Base-by-base conservation (phyloP, 2,113 vertebrate species). In the Cheilinus undulatus region DNA sequence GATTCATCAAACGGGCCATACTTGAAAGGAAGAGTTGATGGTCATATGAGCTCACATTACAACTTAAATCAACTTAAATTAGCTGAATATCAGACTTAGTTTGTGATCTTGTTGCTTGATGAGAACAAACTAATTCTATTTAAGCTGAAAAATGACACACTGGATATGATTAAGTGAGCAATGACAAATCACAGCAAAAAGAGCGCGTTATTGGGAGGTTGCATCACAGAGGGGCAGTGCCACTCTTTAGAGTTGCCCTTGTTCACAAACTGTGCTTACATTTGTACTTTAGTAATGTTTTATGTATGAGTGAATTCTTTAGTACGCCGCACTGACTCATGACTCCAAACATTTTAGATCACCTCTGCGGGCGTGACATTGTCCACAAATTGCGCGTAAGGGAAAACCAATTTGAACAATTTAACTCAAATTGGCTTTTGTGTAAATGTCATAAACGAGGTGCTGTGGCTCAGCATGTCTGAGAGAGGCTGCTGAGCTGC, bases 401-500 rank as follows among this genome's bases (percentile, higher is more conserved):
- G 1, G 57, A 70, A 58, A 69, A 71, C 45, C 2, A 13, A 20
- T 17, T n/a, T 28, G 0, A 36, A 30, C 11, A 46, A 15, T 50
- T 24, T 61, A 30, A 59, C 27, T n/a, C 1, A 11, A 13, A 42
- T 7, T 5, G 38, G 4, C 8, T 34, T 26, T 24, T 78, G 49
- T 51, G 38, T 63, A 22, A 22, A 34, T 49, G 38, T 49, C 10
- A 53, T 34, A 36, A 43, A 2, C 0, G 28, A 17, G 48, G 30
- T 28, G 28, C 43, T 75, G 77, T 80, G 80, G 12, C 56, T 77
- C 52, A 36, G 38, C 36, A 30, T 27, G 69, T 49, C 69, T 76
- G 38, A 8, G 82, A 73, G 72, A 46, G 52, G 58, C 82, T 77
- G 80, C 53, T 71, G 77, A 77, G 86, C 82, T 43, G 78, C 76